Base-by-base conservation (phyloP, 2,797 vertebrate genomes). In the Trachops cirrhosus region DNA sequence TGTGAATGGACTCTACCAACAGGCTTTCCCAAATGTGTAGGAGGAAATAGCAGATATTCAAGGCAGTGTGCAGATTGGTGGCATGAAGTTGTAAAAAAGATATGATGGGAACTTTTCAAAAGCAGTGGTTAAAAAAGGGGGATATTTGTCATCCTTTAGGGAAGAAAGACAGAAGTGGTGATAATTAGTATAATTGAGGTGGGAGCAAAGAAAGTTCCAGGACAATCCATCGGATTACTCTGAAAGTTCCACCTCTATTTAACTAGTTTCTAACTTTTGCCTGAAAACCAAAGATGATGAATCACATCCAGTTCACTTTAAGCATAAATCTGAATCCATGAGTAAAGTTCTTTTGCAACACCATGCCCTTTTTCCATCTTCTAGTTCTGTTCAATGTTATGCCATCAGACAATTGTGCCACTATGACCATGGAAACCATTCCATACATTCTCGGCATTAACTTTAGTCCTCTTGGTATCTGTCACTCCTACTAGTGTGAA, bases 291-390 rank as follows among this genome's bases (percentile, higher is more conserved):
- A 92, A 90, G 86, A 95, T 91, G 82, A 94, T 93, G 77, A 84
- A 95, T 96, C 88, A 86, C 74, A 97, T 96, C 89, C 95, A 96
- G 95, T 94, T 97, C 93, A 95, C 90, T 92, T 96, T 92, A 70
- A 95, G 96, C 96, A 93, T 97, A 97, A 92, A 97, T 97, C 97
- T 97, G 93, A 97, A 97, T 97, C 93, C 87, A 97, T 97, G 96
- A 97, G 97, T 97, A 96, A 95, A 95, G 87, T 97, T 97, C 93
- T 97, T 97, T 94, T 96, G 75, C 50, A 92, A 86, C 79, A 83
- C 96, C 96, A 97, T 91, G 68, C 96, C 96, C 94, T 93, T 96
- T 96, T 96, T 77, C 93, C 8, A 10, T 95, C 77, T 73, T 93
- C 93, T 68, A 92, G 86, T 75, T 95, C 89, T 96, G 94, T 97